These are phyloP conservation scores for Mactra quadrangularis DNA, from an alignment of 1,140 invertebrate genomes.

Conservation along the genomic window DNA sequence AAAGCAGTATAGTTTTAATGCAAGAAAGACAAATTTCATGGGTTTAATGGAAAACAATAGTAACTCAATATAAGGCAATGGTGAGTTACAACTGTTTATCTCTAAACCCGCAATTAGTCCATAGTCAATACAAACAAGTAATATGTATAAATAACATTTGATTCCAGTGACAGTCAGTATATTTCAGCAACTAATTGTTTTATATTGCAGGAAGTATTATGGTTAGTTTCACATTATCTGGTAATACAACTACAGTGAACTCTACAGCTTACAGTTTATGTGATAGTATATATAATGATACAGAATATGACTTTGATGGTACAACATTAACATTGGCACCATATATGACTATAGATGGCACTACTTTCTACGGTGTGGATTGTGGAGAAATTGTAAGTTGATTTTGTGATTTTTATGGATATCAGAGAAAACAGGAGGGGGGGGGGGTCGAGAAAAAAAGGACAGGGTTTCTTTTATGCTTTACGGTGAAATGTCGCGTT, in stretches of 20 bases:
- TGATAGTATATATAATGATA: constrained; percentile 34
- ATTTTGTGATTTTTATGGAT: neutral
- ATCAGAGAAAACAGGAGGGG: neutral
- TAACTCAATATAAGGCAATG: no score
- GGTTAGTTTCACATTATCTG: constrained; percentile 19
- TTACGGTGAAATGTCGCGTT: no score
- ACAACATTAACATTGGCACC: neutral
- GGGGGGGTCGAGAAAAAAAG: neutral
- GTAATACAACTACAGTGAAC: neutral
- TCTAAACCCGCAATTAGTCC: no score
- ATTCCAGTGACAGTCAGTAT: no score
- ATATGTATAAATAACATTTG: no score
- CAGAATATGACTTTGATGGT: constrained; percentile 8
- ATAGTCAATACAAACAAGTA: no score
- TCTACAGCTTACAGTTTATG: constrained; percentile 30
- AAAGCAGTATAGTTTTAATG: no score
- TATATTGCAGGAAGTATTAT: constrained; percentile 29
- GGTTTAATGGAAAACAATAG: no score
- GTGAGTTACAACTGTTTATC: no score
- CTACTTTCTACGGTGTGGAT: constrained; percentile 9
- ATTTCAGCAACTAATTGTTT: no score
- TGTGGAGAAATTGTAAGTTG: constrained; percentile 30
- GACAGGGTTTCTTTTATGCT: neutral
- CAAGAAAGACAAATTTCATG: no score
- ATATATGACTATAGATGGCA: constrained; percentile 27